phyloP scores from a whole-genome alignment of 2,797 vertebrate species.

The Ptychobarbus kaznakovi region DNA sequence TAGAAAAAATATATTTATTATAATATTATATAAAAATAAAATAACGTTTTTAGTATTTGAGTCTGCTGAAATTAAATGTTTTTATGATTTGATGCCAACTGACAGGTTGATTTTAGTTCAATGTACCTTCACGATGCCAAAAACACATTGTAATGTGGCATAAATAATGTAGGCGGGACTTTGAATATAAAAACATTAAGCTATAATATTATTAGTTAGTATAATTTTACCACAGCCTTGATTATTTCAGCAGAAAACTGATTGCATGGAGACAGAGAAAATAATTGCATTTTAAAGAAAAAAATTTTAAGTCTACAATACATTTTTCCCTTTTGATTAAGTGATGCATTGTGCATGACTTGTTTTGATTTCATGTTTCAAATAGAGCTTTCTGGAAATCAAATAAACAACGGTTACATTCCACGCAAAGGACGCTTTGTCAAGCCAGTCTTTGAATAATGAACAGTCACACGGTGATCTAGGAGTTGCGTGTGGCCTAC shows the following conservation, averaged over 20 bases:
- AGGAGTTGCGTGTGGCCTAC: constrained; percentile 46
- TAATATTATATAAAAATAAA: too few species aligned
- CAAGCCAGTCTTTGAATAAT: constrained; percentile 44
- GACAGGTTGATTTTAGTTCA: neutral
- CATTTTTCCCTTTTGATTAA: neutral
- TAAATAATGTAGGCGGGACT: neutral
- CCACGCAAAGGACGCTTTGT: constrained; percentile 13
- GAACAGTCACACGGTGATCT: constrained; percentile 13
- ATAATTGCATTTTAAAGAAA: neutral
- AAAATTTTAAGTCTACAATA: neutral
- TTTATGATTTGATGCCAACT: neutral
- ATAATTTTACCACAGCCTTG: neutral
- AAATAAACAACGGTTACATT: constrained; percentile 24
- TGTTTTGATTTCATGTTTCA: constrained; percentile 7
- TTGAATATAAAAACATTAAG: neutral
- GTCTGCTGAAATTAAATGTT: neutral
- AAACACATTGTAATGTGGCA: neutral
- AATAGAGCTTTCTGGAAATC: neutral
- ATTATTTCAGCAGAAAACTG: neutral
- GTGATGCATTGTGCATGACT: neutral
- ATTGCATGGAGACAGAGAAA: neutral
- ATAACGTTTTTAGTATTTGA: neutral
- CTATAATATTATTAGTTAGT: neutral
- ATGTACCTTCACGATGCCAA: neutral
- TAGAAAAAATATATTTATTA: neutral